phyloP scores from a whole-genome alignment of 2,797 vertebrate species.

The Peromyscus nudipes region DNA sequence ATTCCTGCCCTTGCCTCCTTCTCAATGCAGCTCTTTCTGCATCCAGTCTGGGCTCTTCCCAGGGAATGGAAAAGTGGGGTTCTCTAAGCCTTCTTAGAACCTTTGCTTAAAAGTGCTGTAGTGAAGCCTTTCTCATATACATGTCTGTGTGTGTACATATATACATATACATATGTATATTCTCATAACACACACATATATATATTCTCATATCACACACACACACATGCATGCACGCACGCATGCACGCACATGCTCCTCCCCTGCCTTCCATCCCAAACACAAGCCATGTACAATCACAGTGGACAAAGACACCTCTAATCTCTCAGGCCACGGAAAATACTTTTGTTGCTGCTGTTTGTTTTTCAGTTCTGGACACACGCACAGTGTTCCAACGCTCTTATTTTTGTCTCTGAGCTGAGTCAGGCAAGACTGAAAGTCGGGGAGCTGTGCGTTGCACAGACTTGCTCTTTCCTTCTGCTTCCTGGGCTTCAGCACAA shows the following conservation, averaged over 20 bases:
- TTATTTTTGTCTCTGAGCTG: neutral
- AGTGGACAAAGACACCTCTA: neutral
- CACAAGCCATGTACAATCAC: neutral
- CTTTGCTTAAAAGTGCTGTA: neutral
- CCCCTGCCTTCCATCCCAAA: neutral
- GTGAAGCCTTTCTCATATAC: neutral
- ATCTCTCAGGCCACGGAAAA: neutral
- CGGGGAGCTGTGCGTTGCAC: neutral
- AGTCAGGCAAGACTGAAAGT: neutral
- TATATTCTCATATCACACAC: too few species aligned
- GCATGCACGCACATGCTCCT: neutral
- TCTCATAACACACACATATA: too few species aligned
- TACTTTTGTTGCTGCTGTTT: neutral
- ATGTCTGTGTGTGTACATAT: neutral
- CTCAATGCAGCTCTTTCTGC: neutral
- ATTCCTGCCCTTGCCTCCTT: neutral
- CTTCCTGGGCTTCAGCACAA: neutral
- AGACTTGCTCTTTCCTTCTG: neutral
- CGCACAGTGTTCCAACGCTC: neutral
- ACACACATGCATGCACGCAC: neutral
- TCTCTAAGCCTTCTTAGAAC: neutral
- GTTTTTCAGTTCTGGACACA: neutral
- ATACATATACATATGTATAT: too few species aligned
- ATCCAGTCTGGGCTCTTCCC: neutral
- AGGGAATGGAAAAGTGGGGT: neutral